These are phyloP conservation scores for Furcula furcula DNA, from an alignment of 2,888 invertebrate species.

Conservation along the genomic window DNA sequence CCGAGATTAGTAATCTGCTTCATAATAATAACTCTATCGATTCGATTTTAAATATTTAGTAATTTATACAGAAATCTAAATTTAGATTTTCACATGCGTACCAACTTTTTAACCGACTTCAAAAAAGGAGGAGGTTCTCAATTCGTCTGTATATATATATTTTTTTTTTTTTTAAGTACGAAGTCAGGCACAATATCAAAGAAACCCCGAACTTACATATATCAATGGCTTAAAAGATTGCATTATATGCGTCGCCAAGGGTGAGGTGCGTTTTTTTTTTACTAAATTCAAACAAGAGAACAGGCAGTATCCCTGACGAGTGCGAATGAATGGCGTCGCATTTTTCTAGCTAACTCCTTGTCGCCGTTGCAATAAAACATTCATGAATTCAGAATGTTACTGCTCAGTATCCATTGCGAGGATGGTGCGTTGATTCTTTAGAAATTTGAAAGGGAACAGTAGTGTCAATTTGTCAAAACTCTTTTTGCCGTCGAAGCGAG, in stretches of 20 bases:
- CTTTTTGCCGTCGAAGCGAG: slow-evolving; percentile 20
- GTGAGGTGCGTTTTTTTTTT: slow-evolving; percentile 56
- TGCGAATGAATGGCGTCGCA: slow-evolving; percentile 68
- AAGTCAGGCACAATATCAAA: slow-evolving; percentile 8
- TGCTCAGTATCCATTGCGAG: slow-evolving; percentile 54
- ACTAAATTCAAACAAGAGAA: slow-evolving; percentile 70
- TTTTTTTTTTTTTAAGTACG: too few relatives aligned
- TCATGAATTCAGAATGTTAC: slow-evolving; percentile 72
- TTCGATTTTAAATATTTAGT: too few relatives aligned
- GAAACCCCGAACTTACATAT: slow-evolving; percentile 30
- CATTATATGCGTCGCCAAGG: slow-evolving; percentile 45
- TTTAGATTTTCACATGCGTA: too few relatives aligned
- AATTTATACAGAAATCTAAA: too few relatives aligned
- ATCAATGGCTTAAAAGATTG: slow-evolving; percentile 55
- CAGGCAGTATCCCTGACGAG: slow-evolving; percentile 75
- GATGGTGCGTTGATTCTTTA: slow-evolving; percentile 47
- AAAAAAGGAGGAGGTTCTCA: too few relatives aligned
- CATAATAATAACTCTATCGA: too few relatives aligned
- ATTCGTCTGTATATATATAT: too few relatives aligned
- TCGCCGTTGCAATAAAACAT: slow-evolving; percentile 71
- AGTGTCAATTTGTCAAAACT: slow-evolving; percentile 37
- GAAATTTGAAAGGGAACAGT: slow-evolving; percentile 43
- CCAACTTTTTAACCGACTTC: too few relatives aligned
- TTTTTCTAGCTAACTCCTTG: slow-evolving; percentile 71
- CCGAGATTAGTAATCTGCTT: slow-evolving; percentile 67